These are phyloP conservation scores for Salvelinus fontinalis DNA, from an alignment of 2,113 vertebrate species.

Conservation along the genomic window DNA sequence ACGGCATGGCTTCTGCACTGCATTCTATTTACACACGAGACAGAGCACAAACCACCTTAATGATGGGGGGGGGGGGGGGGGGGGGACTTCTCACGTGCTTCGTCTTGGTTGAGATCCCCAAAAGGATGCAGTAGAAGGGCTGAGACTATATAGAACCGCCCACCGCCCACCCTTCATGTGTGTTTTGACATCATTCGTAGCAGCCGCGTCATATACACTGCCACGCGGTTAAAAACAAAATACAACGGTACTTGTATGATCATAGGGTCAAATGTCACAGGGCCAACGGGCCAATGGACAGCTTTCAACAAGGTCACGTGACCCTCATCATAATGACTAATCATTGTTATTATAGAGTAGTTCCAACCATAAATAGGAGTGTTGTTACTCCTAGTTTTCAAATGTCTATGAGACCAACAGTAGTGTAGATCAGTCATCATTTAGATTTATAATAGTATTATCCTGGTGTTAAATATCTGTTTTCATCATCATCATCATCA, in stretches of 20 bases:
- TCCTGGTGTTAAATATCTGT: constrained; percentile 61
- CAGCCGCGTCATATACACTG: constrained; percentile 51
- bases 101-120: constrained; percentile 57
- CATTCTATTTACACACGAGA: constrained; percentile 78
- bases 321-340: constrained; percentile 48
- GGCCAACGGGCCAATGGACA: constrained; percentile 52
- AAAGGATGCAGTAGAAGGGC: constrained; percentile 42
- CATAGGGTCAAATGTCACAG: constrained; percentile 50
- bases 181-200: constrained; percentile 80
- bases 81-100: constrained; percentile 58
- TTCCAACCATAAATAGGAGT: constrained; percentile 46
- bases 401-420: constrained; percentile 73
- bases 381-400: constrained; percentile 30
- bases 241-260: constrained; percentile 38
- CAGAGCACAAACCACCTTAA: constrained; percentile 53
- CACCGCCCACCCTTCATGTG: constrained; percentile 54
- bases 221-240: constrained; percentile 60
- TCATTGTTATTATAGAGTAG: constrained; percentile 31
- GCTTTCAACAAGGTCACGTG: constrained; percentile 56
- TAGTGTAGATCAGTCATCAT: constrained; percentile 65
- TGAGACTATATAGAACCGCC: constrained; percentile 17
- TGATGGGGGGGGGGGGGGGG: constrained; percentile 36
- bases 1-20: constrained; percentile 61
- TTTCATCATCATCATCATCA: constrained; percentile 55
- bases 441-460: constrained; percentile 57